Evolutionary conservation across 2,797 vertebrate species (phyloP).

Genomic region (Acanthopagrus latus): DNA sequence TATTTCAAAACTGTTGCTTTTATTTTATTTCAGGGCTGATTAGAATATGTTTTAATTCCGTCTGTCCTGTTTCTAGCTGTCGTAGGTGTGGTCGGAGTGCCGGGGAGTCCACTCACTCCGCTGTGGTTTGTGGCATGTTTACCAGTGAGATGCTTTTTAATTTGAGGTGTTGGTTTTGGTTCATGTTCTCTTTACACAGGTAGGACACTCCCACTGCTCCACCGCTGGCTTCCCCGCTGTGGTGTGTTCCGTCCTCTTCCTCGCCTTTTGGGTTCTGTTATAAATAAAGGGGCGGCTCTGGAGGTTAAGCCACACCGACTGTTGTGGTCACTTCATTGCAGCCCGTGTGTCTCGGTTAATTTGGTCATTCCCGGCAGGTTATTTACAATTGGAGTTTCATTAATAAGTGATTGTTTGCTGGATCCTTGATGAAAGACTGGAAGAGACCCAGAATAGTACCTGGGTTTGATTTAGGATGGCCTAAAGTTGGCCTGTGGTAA

Average conservation of each 20-base stretch:
- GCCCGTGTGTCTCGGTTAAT: background rate
- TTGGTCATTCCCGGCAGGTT: conserved; percentile 13
- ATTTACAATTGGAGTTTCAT: conserved; percentile 4
- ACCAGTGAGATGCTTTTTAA: conserved; percentile 4
- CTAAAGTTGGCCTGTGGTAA: conserved; percentile 4
- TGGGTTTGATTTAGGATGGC: background rate
- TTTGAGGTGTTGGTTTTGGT: conserved; percentile 28
- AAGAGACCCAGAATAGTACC: background rate
- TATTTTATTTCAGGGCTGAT: conserved; percentile 1
- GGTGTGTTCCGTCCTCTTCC: background rate
- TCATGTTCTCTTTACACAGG: conserved; percentile 34
- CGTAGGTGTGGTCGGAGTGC: conserved; percentile 10
- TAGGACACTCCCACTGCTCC: background rate
- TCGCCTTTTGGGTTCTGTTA: conserved; percentile 6
- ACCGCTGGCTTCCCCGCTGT: background rate
- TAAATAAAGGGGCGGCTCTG: conserved; percentile 27
- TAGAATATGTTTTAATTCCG: background rate
- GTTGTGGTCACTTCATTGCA: conserved; percentile 8
- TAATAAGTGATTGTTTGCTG: conserved; percentile 2
- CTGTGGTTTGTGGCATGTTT: conserved; percentile 24
- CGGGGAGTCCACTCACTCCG: background rate
- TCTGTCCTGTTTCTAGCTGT: background rate
- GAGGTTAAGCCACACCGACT: background rate
- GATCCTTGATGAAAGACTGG: background rate
- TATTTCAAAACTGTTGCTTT: conserved; percentile 21